A percentile compares a stretch with the other conserved stretches of the same genome.
Conservation (phyloP, 2,888 invertebrate species). For the Conomelus anceps region DNA sequence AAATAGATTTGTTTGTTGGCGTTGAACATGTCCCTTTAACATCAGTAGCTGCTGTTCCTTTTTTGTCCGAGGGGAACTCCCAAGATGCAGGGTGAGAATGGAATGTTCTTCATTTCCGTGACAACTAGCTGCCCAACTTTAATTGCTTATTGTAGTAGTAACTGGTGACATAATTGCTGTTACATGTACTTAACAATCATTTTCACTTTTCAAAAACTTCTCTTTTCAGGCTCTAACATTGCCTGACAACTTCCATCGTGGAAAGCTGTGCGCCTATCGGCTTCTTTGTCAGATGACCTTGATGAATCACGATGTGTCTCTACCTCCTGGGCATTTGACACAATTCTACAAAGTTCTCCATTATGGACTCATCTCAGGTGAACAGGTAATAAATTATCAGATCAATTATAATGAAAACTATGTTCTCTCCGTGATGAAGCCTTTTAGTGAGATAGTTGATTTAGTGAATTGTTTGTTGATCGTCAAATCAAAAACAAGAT, state of each 20-base stretch:
- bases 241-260: constrained; percentile 62
- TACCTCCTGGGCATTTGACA: constrained; percentile 65
- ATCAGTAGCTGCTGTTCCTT: too few species aligned
- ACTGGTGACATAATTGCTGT: background rate
- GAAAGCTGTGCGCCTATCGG: constrained; percentile 80
- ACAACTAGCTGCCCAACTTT: too few species aligned
- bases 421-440: background rate
- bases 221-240: constrained; percentile 56
- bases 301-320: constrained; percentile 67
- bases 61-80: too few species aligned
- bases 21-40: too few species aligned
- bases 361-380: constrained; percentile 51
- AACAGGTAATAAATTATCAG: constrained; percentile 50
- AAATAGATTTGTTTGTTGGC: too few species aligned
- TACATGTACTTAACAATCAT: background rate
- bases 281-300: constrained; percentile 73
- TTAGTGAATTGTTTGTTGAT: too few species aligned
- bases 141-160: background rate
- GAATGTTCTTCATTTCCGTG: too few species aligned
- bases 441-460: background rate
- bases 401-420: background rate
- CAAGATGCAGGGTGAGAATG: too few species aligned
- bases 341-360: constrained; percentile 85
- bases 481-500: too few species aligned
- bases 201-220: background rate